Base-by-base conservation (phyloP, 2,888 invertebrate species). In the Microchrysa polita region DNA sequence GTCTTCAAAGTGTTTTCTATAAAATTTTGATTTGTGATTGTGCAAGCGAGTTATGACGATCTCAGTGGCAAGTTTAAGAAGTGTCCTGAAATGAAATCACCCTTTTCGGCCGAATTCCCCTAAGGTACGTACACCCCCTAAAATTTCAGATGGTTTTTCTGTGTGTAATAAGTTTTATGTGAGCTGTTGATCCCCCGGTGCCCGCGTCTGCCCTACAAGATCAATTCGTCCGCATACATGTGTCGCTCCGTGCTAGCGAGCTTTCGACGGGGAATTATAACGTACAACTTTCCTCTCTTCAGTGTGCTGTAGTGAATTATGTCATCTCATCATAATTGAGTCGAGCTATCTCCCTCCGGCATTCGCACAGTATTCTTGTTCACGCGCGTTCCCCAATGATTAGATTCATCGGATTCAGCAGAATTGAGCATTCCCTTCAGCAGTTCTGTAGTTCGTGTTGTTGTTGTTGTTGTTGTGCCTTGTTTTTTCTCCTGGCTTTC, bases 221-320 rank as follows among this genome's bases (percentile, higher is more conserved):
- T 65, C 65, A 44, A 22, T 40, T 42, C 18, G n/a, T 59, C 14
- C 23, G 12, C 27, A 27, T 16, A 23, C 14, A 59, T 61, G 61
- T n/a, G 61, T 40, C 42, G 40, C 27, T 5, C 2, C 27, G n/a
- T n/a, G 10, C 14, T 12, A 7, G 40, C 22, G 40, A 69, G 55
- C 55, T 55, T 69, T 69, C 40, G 20, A 57, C 57, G 69, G 69
- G 40, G 69, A 69, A 69, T n/a, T n/a, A n/a, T n/a, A n/a, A n/a
- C n/a, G n/a, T n/a, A 14, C 40, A 57, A 20, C 67, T 42, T 23
- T 16, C n/a, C 18, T 16, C 23, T 67, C 67, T 53, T 53, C 67
- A 34, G 14, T 18, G 16, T 18, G 16, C n/a, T n/a, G n/a, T 18
- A 16, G 18, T 34, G 16, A 61, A 61, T 61, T 61, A 61, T 61